These are phyloP conservation scores for Dipodomys stephensi DNA, from an alignment of 2,113 vertebrate genomes.

Conservation along the genomic window DNA sequence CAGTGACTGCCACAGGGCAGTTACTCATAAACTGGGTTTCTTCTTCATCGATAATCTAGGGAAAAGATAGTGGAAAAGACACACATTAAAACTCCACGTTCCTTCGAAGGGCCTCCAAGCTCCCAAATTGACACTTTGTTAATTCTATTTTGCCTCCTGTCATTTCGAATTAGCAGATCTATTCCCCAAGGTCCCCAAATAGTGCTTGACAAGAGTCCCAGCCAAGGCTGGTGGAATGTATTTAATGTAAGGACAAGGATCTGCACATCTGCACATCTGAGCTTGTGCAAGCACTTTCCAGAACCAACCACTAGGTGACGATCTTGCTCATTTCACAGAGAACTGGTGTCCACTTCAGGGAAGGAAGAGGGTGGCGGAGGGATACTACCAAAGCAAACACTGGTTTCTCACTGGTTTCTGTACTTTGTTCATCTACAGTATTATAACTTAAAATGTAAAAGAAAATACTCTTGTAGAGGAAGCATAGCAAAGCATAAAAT, in stretches of 20 bases:
- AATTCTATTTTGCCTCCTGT: slow-evolving; percentile 66
- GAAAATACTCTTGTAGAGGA: not conserved
- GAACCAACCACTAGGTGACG: slow-evolving; percentile 42
- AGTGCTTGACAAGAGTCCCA: not conserved
- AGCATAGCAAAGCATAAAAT: not conserved
- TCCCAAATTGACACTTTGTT: slow-evolving; percentile 14
- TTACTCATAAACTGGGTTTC: slow-evolving; percentile 99
- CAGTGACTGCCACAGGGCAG: slow-evolving; percentile 96
- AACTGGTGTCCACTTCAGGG: not conserved
- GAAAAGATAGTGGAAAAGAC: slow-evolving; percentile 56
- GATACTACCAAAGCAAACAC: not conserved
- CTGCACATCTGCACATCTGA: not conserved
- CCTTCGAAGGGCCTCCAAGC: not conserved
- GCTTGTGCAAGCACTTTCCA: slow-evolving; percentile 25
- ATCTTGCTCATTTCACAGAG: slow-evolving; percentile 34
- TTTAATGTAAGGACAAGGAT: not conserved
- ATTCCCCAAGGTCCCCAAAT: not conserved
- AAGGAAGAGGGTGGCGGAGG: not conserved
- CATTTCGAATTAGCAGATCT: slow-evolving; percentile 59
- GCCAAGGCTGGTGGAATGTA: not conserved
- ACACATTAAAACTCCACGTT: slow-evolving; percentile 50
- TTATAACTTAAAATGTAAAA: not conserved
- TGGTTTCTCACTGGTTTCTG: not conserved
- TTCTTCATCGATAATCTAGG: slow-evolving; percentile 97
- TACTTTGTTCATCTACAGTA: not conserved